A percentile compares a stretch with the other conserved stretches of the same genome.
Evolutionary conservation across 2,888 invertebrate species (phyloP).

Genomic region (Agonopterix subpropinquella): DNA sequence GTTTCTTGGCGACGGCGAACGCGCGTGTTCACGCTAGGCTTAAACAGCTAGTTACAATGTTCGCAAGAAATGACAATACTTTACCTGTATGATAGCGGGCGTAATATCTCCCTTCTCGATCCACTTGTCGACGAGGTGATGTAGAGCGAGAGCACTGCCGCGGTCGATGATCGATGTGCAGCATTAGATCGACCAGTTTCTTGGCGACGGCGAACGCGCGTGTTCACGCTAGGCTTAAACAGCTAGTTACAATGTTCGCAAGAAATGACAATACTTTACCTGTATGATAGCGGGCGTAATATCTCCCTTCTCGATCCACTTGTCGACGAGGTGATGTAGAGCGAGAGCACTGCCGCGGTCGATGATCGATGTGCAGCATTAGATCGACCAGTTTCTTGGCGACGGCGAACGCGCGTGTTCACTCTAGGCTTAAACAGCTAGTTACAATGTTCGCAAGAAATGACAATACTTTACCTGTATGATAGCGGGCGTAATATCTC

Average conservation of each 20-base stretch:
- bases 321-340: slow-evolving; percentile 52
- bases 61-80: too few relatives aligned
- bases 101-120: slow-evolving; percentile 56
- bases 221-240: slow-evolving; percentile 30
- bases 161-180: slow-evolving; percentile 54
- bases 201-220: slow-evolving; percentile 49
- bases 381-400: slow-evolving; percentile 45
- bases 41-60: too few relatives aligned
- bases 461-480: slow-evolving; percentile 47
- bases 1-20: slow-evolving; percentile 41
- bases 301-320: slow-evolving; percentile 62
- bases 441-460: too few relatives aligned
- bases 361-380: slow-evolving; percentile 30
- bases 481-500: slow-evolving; percentile 55
- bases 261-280: slow-evolving; percentile 24
- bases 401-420: slow-evolving; percentile 45
- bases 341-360: slow-evolving; percentile 63
- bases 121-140: slow-evolving; percentile 61
- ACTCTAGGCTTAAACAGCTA: slow-evolving; percentile 26
- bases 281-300: slow-evolving; percentile 61
- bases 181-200: slow-evolving; percentile 39
- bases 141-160: slow-evolving; percentile 58
- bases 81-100: slow-evolving; percentile 62
- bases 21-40: slow-evolving; percentile 30
- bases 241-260: too few relatives aligned